Percentiles rank a stretch among this genome's conserved stretches.
Conservation (phyloP, 1,140 invertebrate genomes). For the Caenorhabditis briggsae region DNA sequence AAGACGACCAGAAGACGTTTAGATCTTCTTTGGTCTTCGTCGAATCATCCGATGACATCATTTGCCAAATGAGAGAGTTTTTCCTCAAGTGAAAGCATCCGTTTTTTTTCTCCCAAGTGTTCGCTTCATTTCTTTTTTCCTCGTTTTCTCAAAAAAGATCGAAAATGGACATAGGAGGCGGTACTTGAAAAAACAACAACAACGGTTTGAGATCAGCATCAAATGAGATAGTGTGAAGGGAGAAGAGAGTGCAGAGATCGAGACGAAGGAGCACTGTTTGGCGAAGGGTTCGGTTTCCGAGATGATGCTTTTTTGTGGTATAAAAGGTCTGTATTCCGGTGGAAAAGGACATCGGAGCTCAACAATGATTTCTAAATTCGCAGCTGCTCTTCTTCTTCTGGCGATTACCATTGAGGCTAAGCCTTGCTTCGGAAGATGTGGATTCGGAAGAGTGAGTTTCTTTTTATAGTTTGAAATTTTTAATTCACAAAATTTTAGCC, state of each 20-base stretch:
- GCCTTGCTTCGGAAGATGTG: slow-evolving; percentile 45
- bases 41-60: slow-evolving; percentile 20
- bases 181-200: slow-evolving; percentile 44
- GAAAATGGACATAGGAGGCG: slow-evolving; percentile 19
- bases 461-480: not conserved
- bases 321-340: not conserved
- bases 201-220: slow-evolving; percentile 46
- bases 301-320: slow-evolving; percentile 2
- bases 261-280: slow-evolving; percentile 9
- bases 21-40: slow-evolving; percentile 11
- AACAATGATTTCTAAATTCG: slow-evolving; percentile 41
- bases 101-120: slow-evolving; percentile 18
- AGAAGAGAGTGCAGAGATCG: not conserved
- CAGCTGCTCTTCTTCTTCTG: slow-evolving; percentile 30
- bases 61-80: not conserved
- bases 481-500: not conserved
- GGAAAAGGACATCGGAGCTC: slow-evolving; percentile 13
- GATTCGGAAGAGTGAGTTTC: slow-evolving; percentile 13
- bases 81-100: slow-evolving; percentile 15
- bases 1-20: not conserved
- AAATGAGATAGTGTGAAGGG: not conserved
- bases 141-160: slow-evolving; percentile 4
- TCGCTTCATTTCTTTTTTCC: not conserved
- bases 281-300: slow-evolving; percentile 48
- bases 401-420: not conserved